A percentile compares a stretch with the other conserved stretches of the same genome.
Conservation (phyloP, 2,797 vertebrate genomes). For the Hydrocynus forskahlii region DNA sequence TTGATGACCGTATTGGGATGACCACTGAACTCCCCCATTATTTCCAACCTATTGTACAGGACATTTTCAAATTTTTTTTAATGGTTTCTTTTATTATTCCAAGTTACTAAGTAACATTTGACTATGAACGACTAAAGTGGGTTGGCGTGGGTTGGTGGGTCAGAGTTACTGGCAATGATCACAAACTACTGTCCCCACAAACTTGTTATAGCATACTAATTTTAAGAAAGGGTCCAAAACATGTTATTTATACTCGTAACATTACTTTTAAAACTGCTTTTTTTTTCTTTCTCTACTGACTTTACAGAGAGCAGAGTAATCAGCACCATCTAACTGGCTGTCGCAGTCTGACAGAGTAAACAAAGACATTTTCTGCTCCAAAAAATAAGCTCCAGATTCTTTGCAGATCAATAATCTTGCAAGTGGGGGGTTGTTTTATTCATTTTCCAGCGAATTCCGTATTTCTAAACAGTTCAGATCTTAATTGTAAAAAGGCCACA, state of each 20-base stretch:
- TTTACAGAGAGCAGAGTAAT: slow-evolving; percentile 21
- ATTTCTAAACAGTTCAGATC: background rate
- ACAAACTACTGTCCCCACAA: background rate
- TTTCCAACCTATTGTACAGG: slow-evolving; percentile 11
- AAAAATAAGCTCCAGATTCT: slow-evolving; percentile 48
- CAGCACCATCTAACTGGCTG: slow-evolving; percentile 28
- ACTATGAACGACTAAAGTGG: background rate
- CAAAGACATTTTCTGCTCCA: slow-evolving; percentile 11
- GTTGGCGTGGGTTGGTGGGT: background rate
- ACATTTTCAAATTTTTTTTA: background rate
- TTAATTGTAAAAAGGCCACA: slow-evolving; percentile 13
- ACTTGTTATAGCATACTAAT: background rate
- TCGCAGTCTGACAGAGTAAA: slow-evolving; percentile 30
- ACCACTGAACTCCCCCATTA: slow-evolving; percentile 32
- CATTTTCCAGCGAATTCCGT: slow-evolving; percentile 20
- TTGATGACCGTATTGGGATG: slow-evolving; percentile 35
- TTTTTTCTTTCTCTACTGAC: background rate
- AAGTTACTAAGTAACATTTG: slow-evolving; percentile 11
- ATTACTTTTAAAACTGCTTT: background rate
- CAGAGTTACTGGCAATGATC: background rate
- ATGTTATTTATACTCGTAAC: background rate
- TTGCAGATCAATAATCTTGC: slow-evolving; percentile 42
- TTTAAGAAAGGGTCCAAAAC: background rate
- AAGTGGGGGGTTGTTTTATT: slow-evolving; percentile 37
- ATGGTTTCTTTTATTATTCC: background rate